Evolutionary conservation across 1,140 invertebrate genomes (phyloP).

Genomic region (Formica exsecta): DNA sequence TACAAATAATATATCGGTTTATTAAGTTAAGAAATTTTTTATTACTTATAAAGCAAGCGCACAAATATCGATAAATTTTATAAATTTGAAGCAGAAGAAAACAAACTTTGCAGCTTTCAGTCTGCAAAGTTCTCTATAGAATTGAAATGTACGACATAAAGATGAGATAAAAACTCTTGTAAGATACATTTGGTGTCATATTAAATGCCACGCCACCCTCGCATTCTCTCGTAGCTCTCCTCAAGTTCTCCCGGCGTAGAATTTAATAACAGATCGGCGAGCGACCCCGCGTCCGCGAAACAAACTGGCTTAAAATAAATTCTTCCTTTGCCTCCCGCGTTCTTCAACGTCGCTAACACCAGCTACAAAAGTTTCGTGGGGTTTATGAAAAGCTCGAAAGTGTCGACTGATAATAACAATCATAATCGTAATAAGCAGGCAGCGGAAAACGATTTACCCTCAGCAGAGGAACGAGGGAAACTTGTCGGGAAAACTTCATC

Average conservation of each 20-base stretch:
- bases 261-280: conserved; percentile 54
- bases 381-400: conserved; percentile 64
- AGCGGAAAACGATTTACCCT: conserved; percentile 68
- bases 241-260: conserved; percentile 28
- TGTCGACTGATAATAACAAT: conserved; percentile 71
- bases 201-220: conserved; percentile 28
- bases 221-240: conserved; percentile 1
- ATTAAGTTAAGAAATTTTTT: neutral
- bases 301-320: conserved; percentile 60
- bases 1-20: neutral
- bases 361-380: conserved; percentile 48
- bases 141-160: neutral
- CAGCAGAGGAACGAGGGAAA: conserved; percentile 40
- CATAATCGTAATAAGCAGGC: conserved; percentile 70
- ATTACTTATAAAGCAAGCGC: neutral
- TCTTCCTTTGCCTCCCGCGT: conserved; percentile 7
- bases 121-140: neutral
- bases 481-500: conserved; percentile 56
- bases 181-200: conserved; percentile 20
- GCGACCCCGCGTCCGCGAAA: conserved; percentile 20
- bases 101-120: neutral
- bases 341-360: conserved; percentile 48
- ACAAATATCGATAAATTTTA: neutral
- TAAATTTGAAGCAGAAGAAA: neutral
- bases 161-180: conserved; percentile 31